Conservation (phyloP, 2,113 vertebrate species). For the Brachyhypopomus occidentalis region DNA sequence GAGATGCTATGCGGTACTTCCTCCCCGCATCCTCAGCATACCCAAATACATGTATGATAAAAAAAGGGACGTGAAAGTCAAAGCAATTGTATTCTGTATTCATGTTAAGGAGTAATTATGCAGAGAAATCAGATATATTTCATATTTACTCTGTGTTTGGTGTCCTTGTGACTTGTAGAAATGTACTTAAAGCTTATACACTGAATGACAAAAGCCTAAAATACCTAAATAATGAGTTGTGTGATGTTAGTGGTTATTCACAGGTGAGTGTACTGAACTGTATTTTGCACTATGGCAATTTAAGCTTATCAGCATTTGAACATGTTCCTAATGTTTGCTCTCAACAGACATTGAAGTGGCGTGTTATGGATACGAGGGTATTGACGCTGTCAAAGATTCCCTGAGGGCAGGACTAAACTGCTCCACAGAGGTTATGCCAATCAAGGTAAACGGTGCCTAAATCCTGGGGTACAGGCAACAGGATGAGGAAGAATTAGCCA, state of each 20-base stretch:
- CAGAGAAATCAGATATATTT: too few species aligned
- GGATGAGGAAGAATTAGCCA: background rate
- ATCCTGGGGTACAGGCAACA: background rate
- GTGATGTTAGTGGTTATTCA: too few species aligned
- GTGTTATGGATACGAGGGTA: slow-evolving; percentile 97
- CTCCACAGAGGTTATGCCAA: slow-evolving; percentile 96
- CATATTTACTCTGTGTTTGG: too few species aligned
- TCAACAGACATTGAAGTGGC: slow-evolving; percentile 95
- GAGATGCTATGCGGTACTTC: background rate
- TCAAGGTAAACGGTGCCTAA: slow-evolving; percentile 81
- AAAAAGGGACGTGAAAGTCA: too few species aligned
- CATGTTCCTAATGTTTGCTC: background rate
- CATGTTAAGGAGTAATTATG: too few species aligned
- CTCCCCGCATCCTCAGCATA: too few species aligned
- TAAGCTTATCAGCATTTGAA: background rate
- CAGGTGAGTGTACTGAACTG: too few species aligned
- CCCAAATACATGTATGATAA: too few species aligned
- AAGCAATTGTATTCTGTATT: background rate
- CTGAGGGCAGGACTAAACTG: slow-evolving; percentile 91
- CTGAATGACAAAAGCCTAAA: too few species aligned
- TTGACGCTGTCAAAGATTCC: slow-evolving; percentile 96
- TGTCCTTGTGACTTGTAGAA: too few species aligned
- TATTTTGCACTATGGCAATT: background rate
- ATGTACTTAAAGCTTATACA: too few species aligned
- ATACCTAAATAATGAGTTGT: too few species aligned